Base-by-base conservation (phyloP, 2,113 vertebrate genomes). In the Geothlypis trichas region DNA sequence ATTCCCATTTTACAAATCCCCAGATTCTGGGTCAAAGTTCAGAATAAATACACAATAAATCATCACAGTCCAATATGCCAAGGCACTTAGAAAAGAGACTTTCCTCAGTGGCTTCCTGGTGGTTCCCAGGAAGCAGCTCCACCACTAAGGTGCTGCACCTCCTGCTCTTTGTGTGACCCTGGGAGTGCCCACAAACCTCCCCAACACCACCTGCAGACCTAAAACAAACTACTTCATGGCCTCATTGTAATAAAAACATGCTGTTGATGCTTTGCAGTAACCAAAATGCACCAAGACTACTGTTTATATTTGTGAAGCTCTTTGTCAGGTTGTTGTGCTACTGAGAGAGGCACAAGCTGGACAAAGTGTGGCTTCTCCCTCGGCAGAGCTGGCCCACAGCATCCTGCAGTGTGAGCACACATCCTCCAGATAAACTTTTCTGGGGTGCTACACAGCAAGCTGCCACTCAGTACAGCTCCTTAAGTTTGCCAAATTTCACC, bases 101-200 rank as follows among this genome's bases (percentile, higher is more conserved):
- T 66, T 67, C 24, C 35, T 58, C 7, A 49, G 20, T 1, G 13
- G 31, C 11, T 39, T 44, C 59, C 28, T 1, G 0, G 4, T 21
- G 10, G 12, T 7, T 19, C 6, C 42, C 11, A 46, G 59, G 59
- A 37, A 84, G 41, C 41, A 55, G 44, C 52, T 31, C 7, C 39
- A 33, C 3, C 0, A 0, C 24, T 22, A 12, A 6, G 8, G n/a
- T 12, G 28, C 57, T 63, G 16, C 13, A 1, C 30, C 27, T 35
- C 44, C 7, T 11, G 23, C 31, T 58, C 31, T 35, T 54, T 7
- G 0, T 3, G 1, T 5, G 9, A 58, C 21, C 61, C 27, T 4
- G 8, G 16, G 15, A 59, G 35, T 4, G 15, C 35, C 59, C 27
- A 26, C 9, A 30, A 46, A 55, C 15, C 18, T 86, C 76, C 27